Base-by-base conservation (phyloP, 2,888 invertebrate species). In the Fragum sueziense region DNA sequence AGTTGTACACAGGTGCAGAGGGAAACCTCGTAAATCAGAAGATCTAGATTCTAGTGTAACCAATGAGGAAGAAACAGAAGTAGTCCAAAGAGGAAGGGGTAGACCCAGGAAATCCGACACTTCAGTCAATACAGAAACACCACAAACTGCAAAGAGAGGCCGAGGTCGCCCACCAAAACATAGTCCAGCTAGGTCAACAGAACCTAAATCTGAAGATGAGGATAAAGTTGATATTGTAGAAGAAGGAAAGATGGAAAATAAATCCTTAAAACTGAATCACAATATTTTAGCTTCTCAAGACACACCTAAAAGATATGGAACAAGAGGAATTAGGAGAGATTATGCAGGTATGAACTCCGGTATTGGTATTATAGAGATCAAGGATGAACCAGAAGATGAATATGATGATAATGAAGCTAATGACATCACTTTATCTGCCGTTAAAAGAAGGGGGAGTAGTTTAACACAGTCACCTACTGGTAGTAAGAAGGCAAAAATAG, bases 251-350 rank as follows among this genome's bases (percentile, higher is more conserved):
- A 25, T 22, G 2, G 34, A 41, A 9, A 3, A 4, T 41, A 41
- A 31, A 33, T 61, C 61, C 2, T 31, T 31, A 22, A 61, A 31
- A 9, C 22, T 1, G 22, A 34, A 34, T n/a, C 27, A 47, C 27
- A 20, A 2, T 2, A n/a, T n/a, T n/a, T 9, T 67, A 6, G 47
- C 74, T 27, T 20, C 37, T 4, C 78, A 80, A 22, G 14, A 47
- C 7, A 80, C 80, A 22, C 84, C 81, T 3, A 82, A 78, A 11
- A 74, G 83, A 54, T 87, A 87, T 70, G 76, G 85, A 1, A 87
- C 87, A 1, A 72, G 87, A 74, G 87, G 87, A 9, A 61, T 83
- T 1, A 84, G 77, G 29, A 75, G 82, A 17, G 76, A 87, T 65
- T 87, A 83, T 59, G 61, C 79, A 9, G 70, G 79, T 27, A 81